Evolutionary conservation across 2,888 invertebrate species (phyloP).

Genomic region (Acheta domesticus): DNA sequence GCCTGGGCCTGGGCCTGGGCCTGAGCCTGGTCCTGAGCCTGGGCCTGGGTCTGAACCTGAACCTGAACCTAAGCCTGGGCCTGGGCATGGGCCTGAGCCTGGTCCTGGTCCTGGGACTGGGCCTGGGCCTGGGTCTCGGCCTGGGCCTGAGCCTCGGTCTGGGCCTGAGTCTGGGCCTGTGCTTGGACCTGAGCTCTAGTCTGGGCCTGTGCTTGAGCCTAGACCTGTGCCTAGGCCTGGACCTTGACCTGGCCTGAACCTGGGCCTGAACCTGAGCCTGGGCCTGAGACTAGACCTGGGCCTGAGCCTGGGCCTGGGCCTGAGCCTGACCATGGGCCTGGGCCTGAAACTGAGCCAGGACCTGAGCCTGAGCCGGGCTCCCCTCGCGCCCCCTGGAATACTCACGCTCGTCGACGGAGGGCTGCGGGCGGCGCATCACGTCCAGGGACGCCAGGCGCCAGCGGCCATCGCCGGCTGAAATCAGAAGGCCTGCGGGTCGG

Average conservation of each 20-base stretch:
- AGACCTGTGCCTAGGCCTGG: too few species aligned
- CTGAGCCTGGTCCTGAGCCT: conserved; percentile 21
- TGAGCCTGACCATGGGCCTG: conserved; percentile 33
- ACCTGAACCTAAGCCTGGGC: conserved; percentile 36
- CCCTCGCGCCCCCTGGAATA: background rate
- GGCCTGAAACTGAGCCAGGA: conserved; percentile 39
- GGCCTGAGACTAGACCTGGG: conserved; percentile 9
- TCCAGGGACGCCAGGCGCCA: too few species aligned
- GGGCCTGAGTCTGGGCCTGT: conserved; percentile 37
- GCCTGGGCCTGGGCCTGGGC: conserved; percentile 18
- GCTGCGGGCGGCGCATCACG: too few species aligned
- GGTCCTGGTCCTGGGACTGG: conserved; percentile 36
- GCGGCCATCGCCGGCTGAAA: too few species aligned
- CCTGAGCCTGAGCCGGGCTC: conserved; percentile 37
- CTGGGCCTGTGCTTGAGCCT: too few species aligned
- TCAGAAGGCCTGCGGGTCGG: too few species aligned
- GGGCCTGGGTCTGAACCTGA: conserved; percentile 31
- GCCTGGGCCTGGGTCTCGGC: conserved; percentile 38
- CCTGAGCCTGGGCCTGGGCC: background rate
- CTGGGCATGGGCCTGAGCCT: conserved; percentile 37
- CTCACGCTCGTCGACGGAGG: too few species aligned
- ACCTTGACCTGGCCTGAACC: background rate
- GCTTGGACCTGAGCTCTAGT: too few species aligned
- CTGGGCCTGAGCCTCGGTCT: conserved; percentile 33
- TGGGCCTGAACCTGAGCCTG: background rate